Evolutionary conservation across 2,113 vertebrate genomes (phyloP).

Genomic region (Silurus meridionalis): DNA sequence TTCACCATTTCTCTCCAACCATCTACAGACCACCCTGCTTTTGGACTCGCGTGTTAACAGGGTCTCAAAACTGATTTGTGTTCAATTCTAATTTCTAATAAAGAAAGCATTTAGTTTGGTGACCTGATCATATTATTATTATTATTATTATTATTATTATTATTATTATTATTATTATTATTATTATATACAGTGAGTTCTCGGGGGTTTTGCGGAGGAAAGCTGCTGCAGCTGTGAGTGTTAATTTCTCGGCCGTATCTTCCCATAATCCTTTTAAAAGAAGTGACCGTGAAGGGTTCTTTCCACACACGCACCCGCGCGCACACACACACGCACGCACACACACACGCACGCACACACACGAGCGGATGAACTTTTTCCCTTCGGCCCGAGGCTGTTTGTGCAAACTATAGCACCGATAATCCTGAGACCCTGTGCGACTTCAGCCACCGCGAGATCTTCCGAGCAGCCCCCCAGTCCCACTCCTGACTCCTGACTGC

Average conservation of each 20-base stretch:
- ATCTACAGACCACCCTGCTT: too few species aligned
- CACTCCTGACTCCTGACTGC: slow-evolving; percentile 12
- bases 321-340: slow-evolving; percentile 11
- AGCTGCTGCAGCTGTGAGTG: slow-evolving; percentile 20
- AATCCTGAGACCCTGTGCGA: slow-evolving; percentile 68
- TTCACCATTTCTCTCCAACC: background rate
- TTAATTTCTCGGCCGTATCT: slow-evolving; percentile 13
- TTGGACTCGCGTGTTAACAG: background rate
- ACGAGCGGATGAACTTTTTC: slow-evolving; percentile 83
- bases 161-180: background rate
- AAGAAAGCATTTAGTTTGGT: background rate
- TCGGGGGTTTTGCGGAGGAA: background rate
- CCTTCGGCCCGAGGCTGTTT: slow-evolving; percentile 78
- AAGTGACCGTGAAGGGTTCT: slow-evolving; percentile 61
- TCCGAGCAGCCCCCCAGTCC: slow-evolving; percentile 44
- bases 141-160: background rate
- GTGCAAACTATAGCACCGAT: slow-evolving; percentile 70
- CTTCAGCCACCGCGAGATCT: slow-evolving; percentile 67
- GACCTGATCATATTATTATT: background rate
- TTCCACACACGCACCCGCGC: background rate
- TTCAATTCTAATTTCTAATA: background rate
- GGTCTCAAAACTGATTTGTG: background rate
- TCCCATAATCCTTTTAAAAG: slow-evolving; percentile 15
- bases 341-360: slow-evolving; percentile 55
- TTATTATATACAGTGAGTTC: background rate